A percentile compares a stretch with the other conserved stretches of the same genome.
Conservation (phyloP, 2,888 invertebrate genomes). For the Diadromus collaris region DNA sequence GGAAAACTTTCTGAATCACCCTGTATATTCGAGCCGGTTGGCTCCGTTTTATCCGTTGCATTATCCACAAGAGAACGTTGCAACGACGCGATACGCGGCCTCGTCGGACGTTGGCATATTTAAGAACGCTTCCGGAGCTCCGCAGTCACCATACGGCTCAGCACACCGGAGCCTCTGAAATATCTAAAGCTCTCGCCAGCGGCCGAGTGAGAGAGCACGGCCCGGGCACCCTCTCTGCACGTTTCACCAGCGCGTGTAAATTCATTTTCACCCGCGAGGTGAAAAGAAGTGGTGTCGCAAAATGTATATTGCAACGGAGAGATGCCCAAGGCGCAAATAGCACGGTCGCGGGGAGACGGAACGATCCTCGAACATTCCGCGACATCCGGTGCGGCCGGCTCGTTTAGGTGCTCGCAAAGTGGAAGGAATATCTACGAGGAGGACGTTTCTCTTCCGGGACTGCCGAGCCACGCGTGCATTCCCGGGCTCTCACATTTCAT, state of each 20-base stretch:
- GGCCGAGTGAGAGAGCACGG: background rate
- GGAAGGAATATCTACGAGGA: conserved; percentile 21
- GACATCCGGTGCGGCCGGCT: conserved; percentile 2
- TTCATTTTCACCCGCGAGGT: conserved; percentile 12
- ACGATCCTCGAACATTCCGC: conserved; percentile 16
- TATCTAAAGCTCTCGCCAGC: background rate
- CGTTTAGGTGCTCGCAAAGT: background rate
- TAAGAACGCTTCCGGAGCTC: conserved; percentile 13
- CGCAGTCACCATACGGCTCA: background rate
- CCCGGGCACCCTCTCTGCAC: background rate
- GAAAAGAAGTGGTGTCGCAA: conserved; percentile 5
- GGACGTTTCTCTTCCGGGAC: conserved; percentile 7
- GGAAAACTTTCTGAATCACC: no score
- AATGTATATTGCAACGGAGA: background rate
- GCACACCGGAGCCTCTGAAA: background rate
- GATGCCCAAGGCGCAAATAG: conserved; percentile 13
- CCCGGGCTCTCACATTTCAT: background rate
- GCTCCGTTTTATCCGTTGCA: conserved; percentile 5
- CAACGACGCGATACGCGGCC: conserved; percentile 15
- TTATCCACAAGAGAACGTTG: conserved; percentile 17
- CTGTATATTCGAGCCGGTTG: conserved; percentile 18
- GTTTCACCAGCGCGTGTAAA: conserved; percentile 3
- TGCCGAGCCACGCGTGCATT: background rate
- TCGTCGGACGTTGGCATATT: conserved; percentile 13
- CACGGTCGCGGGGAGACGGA: conserved; percentile 1